These are phyloP conservation scores for Acrocephalus kingi DNA, from an alignment of 2,113 vertebrate genomes.

Conservation along the genomic window DNA sequence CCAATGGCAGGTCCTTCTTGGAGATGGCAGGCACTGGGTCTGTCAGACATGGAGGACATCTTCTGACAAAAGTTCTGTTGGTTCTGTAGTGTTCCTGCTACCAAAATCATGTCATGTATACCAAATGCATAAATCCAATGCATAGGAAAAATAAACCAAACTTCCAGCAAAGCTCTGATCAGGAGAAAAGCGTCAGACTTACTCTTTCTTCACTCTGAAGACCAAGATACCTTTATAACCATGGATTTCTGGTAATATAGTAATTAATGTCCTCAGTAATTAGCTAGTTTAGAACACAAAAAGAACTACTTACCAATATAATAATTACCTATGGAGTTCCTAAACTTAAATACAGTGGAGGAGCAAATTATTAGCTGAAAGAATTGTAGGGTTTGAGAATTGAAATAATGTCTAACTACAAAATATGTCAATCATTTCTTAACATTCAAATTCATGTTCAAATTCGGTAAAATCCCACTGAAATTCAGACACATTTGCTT, in stretches of 20 bases:
- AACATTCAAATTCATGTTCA: neutral
- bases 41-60: neutral
- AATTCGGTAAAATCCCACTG: neutral
- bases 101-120: neutral
- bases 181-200: neutral
- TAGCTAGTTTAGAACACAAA: neutral
- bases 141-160: neutral
- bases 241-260: neutral
- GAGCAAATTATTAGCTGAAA: neutral
- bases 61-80: neutral
- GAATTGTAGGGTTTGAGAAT: neutral
- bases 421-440: neutral
- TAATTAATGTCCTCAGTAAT: neutral
- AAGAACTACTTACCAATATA: neutral
- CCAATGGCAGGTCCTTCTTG: neutral
- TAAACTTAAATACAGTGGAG: neutral
- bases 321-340: neutral
- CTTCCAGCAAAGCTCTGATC: neutral
- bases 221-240: neutral
- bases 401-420: neutral
- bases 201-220: neutral
- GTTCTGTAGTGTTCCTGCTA: neutral
- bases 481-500: neutral
- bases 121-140: neutral
- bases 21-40: neutral